These are phyloP conservation scores for Callaeas wilsoni DNA, from an alignment of 2,113 vertebrate species.

Conservation along the genomic window DNA sequence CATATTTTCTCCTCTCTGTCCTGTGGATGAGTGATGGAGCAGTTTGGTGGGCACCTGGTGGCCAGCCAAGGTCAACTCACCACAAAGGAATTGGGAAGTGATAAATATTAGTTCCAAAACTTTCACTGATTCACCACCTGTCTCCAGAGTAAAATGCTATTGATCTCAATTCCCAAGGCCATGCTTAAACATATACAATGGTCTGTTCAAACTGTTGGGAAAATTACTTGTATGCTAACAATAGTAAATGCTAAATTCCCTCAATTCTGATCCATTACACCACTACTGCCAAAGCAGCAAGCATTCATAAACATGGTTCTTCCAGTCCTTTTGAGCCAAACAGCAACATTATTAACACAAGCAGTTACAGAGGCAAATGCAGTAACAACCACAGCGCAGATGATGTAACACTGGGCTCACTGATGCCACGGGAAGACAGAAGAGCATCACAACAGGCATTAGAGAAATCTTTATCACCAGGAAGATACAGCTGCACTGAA, in stretches of 20 bases:
- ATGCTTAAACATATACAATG: background rate
- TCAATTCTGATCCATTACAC: background rate
- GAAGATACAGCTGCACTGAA: background rate
- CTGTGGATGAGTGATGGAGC: background rate
- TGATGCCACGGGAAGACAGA: background rate
- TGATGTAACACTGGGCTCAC: background rate
- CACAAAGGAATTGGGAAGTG: background rate
- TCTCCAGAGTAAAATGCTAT: background rate
- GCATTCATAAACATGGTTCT: rapidly evolving
- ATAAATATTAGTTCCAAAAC: background rate
- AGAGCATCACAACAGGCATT: background rate
- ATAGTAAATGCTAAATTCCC: background rate
- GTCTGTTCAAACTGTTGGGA: background rate
- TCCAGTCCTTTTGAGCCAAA: background rate
- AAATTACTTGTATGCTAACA: background rate
- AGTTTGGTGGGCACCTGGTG: background rate
- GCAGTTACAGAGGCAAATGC: background rate
- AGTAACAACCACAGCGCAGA: background rate
- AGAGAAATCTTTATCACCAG: background rate
- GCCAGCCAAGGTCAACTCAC: background rate
- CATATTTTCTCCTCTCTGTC: background rate
- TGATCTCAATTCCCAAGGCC: background rate
- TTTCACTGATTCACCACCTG: background rate
- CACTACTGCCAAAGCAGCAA: background rate
- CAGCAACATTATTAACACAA: background rate